Evolutionary conservation across 2,113 vertebrate species (phyloP), one percentile per base, ranked within the genome.

Genomic region (Baryphthengus martii): DNA sequence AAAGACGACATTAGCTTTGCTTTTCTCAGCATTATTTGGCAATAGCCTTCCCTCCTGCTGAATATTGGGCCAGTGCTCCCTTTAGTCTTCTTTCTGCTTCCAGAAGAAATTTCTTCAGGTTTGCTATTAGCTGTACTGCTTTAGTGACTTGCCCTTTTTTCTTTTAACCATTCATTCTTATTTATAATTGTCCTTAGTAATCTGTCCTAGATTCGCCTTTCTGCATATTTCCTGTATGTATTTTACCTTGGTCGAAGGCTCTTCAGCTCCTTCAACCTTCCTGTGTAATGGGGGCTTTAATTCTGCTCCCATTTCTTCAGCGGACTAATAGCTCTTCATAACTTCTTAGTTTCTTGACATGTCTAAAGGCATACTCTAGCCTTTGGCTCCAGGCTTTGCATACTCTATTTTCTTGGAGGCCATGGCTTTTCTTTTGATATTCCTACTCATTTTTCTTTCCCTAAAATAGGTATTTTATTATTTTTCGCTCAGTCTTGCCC

Each of bases 101-200:
- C 58, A 49, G 53, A 68, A 65, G 7, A 76, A 61, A 65, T 65
- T 47, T 88, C 4, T 61, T 65, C 31, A 47, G 10, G 17, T 75
- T 4, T 58, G 12, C 29, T 2, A 2, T 63, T 73, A 59, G 6
- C 33, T 47, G 14, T 66, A 26, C 15, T 78, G 23, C 42, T 39
- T 50, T 50, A 45, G 6, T 33, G 52, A 29, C 31, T 61, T 85
- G 9, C 3, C 3, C 25, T 61, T 70, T 80, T 31, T 45, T 25
- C 6, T 71, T 61, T 80, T 62, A n/a, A 58, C 6, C 0, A 0
- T 45, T 7, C 7, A 8, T 44, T 6, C 1, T 73, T 68, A 52
- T n/a, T 74, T 82, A 29, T n/a, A 19, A 5, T 19, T 66, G 4
- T 40, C 8, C 23, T 66, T 59, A 86, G 10, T 11, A 76, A 42